phyloP scores from a whole-genome alignment of 92 coral and sea anemone genomes.

The Isaurus tuberculatus region DNA sequence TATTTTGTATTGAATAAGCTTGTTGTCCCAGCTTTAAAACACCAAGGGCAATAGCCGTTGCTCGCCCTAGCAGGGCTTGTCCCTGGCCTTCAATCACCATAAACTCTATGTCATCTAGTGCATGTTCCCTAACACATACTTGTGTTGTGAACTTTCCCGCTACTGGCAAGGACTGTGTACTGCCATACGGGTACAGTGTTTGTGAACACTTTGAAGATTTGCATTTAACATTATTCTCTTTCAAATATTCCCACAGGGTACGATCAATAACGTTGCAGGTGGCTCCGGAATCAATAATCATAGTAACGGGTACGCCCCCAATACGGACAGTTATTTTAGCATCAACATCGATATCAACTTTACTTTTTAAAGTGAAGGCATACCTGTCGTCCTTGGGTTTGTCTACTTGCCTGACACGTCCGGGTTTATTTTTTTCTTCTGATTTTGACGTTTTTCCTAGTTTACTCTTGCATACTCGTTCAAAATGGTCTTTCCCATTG shows the following conservation, averaged over 20 bases:
- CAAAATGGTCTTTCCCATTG: no score
- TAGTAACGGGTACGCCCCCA: conserved; percentile 11
- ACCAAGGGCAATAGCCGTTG: conserved; percentile 41
- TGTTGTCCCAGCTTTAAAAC: conserved; percentile 50
- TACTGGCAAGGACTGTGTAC: no score
- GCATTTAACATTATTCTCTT: conserved; percentile 37
- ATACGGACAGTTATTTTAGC: neutral
- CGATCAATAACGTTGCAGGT: conserved; percentile 43
- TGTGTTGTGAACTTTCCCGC: conserved; percentile 39
- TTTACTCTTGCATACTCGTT: no score
- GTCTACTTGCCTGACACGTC: no score
- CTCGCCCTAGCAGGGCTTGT: conserved; percentile 61
- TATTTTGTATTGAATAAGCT: no score
- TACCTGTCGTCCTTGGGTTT: no score
- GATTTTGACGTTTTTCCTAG: no score
- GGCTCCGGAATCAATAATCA: conserved; percentile 12
- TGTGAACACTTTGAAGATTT: conserved; percentile 27
- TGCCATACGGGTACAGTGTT: no score
- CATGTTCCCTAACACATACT: conserved; percentile 39
- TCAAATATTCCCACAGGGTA: conserved; percentile 63
- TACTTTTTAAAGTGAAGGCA: no score
- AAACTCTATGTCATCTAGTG: conserved; percentile 48
- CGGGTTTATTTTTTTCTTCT: no score
- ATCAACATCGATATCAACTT: no score
- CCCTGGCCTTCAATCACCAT: conserved; percentile 52